Evolutionary conservation across 2,888 invertebrate species (phyloP), one percentile per base, ranked within the genome.

Genomic region (Mellilla xanthometata): DNA sequence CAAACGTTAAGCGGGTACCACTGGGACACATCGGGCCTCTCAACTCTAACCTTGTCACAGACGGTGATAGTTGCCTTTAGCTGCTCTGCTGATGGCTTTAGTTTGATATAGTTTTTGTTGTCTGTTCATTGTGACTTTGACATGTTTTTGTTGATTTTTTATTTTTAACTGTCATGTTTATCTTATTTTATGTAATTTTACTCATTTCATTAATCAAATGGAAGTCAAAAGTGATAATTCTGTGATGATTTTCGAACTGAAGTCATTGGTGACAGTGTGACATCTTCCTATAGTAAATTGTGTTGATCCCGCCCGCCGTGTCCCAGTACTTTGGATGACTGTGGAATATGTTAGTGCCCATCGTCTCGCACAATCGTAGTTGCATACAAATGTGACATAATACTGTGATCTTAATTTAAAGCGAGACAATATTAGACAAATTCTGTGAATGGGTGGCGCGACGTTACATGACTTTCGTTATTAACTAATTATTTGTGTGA

Each of bases 321-420:
- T 55, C 76, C 77, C 70, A 65, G 79, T 77, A 56, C 35, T 72
- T 69, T 62, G 53, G 76, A 88, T 89, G 89, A 88, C 89, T 89
- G 89, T 89, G 89, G 88, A 89, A 89, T 89, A 88, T 87, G 74
- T 74, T 75, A 70, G 72, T 63, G 68, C 67, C 60, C 72, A 81
- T 87, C 78, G 81, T 85, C 81, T 49, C 76, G 76, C 77, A 61
- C 76, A 79, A 85, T 87, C 76, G 69, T 82, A 77, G 77, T 84
- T 80, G 77, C 76, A 83, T 82, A 80, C 44, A 72, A 81, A 76
- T 65, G 88, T 89, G 86, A 89, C 87, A 87, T 88, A 86, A 82
- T 81, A 82, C 89, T 89, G 89, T 89, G 89, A 89, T 89, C 86
- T 84, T 89, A 89, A 85, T 89, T 89, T 89, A 88, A 87, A 72